Conservation (phyloP, 2,888 invertebrate genomes). For the Pristionchus maxplancki region DNA sequence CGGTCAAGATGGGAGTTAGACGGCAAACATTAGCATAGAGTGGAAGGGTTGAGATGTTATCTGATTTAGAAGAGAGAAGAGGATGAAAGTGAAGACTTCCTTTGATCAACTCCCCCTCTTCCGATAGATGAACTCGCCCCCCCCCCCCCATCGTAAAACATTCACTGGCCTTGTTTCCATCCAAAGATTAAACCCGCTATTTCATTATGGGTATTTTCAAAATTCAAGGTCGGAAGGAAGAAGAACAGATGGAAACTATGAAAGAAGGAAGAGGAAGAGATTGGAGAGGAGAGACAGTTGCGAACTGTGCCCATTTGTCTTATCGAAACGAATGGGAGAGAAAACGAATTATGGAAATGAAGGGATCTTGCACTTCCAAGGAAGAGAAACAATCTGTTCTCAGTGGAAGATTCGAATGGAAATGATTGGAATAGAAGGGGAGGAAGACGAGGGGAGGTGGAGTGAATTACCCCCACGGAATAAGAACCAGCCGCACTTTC, state of each 20-base stretch:
- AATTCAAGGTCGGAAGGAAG: background rate
- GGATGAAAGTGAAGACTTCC: constrained; percentile 24
- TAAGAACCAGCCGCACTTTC: background rate
- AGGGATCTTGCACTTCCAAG: background rate
- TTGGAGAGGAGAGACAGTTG: background rate
- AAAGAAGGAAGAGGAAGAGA: background rate
- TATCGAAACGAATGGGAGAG: background rate
- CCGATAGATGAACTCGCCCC: background rate
- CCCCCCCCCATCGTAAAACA: constrained; percentile 7
- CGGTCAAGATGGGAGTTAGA: background rate
- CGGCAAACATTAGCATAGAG: constrained; percentile 20
- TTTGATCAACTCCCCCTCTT: background rate
- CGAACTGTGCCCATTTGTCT: background rate
- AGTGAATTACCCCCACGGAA: constrained; percentile 6
- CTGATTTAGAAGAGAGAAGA: background rate
- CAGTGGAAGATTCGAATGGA: background rate
- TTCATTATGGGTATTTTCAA: background rate
- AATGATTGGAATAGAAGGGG: constrained; percentile 11
- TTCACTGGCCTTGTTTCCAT: background rate
- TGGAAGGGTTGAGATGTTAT: constrained; percentile 5
- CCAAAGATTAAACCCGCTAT: background rate
- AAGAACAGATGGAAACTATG: constrained; percentile 32
- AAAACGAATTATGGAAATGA: constrained; percentile 16
- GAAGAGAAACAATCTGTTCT: constrained; percentile 24
- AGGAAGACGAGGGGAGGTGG: background rate